These are phyloP conservation scores for Pimephales promelas DNA, from an alignment of 2,113 vertebrate species.

Conservation along the genomic window DNA sequence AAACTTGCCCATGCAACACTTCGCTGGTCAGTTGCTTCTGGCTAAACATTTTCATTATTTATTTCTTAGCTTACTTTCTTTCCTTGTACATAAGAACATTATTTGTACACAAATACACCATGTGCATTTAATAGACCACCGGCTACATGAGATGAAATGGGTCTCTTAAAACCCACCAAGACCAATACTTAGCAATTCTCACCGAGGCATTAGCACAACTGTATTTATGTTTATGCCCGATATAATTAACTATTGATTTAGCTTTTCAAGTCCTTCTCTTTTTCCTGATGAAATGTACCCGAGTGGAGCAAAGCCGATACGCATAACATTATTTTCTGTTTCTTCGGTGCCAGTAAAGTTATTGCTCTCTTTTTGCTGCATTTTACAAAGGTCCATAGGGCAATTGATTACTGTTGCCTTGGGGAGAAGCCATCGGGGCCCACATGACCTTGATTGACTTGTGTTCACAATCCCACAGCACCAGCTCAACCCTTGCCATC, in stretches of 20 bases:
- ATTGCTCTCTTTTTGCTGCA: slow-evolving; percentile 46
- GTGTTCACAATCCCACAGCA: background rate
- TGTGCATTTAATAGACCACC: background rate
- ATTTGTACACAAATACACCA: background rate
- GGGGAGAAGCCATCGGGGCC: slow-evolving; percentile 52
- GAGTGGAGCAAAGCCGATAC: slow-evolving; percentile 44
- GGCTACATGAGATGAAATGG: background rate
- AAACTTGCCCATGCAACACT: slow-evolving; percentile 19
- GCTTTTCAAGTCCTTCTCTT: slow-evolving; percentile 57
- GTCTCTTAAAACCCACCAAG: slow-evolving; percentile 15
- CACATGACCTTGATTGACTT: slow-evolving; percentile 61
- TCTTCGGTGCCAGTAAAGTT: slow-evolving; percentile 47
- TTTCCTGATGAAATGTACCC: slow-evolving; percentile 57
- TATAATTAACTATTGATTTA: slow-evolving; percentile 73
- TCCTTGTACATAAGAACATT: background rate
- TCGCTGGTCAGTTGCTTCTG: slow-evolving; percentile 10
- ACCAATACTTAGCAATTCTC: slow-evolving; percentile 24
- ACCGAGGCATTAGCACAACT: slow-evolving; percentile 44
- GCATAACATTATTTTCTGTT: slow-evolving; percentile 55
- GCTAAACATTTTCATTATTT: slow-evolving; percentile 29
- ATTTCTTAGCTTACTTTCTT: slow-evolving; percentile 10
- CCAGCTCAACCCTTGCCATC: background rate
- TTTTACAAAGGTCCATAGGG: slow-evolving; percentile 57
- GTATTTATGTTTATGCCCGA: slow-evolving; percentile 68
- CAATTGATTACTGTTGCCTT: slow-evolving; percentile 65